These are phyloP conservation scores for Tragelaphus strepsiceros DNA, from an alignment of 2,113 vertebrate genomes.

Conservation along the genomic window DNA sequence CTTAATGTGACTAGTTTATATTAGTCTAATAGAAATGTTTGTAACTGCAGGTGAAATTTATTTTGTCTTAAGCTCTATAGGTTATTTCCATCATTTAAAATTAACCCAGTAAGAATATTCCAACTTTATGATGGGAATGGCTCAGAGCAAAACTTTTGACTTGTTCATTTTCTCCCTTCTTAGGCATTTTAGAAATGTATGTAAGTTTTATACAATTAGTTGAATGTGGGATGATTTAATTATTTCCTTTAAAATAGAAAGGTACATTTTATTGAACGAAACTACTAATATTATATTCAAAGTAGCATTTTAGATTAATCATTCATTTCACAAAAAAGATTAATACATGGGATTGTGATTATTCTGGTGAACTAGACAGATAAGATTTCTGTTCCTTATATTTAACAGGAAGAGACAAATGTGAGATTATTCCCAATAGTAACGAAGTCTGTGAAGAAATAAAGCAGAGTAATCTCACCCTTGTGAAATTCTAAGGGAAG, in stretches of 20 bases:
- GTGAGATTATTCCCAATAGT: background rate
- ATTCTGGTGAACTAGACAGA: background rate
- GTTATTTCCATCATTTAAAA: background rate
- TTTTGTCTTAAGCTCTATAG: background rate
- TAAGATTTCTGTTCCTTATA: background rate
- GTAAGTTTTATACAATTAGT: background rate
- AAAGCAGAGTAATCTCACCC: background rate
- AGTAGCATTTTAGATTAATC: background rate
- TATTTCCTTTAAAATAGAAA: background rate
- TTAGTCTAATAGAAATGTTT: constrained; percentile 13
- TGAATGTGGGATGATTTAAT: background rate
- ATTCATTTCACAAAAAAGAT: background rate
- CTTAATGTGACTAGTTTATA: background rate
- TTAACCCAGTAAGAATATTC: background rate
- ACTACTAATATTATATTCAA: background rate
- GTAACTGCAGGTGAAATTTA: background rate
- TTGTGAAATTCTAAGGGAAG: background rate
- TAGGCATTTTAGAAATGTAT: constrained; percentile 19
- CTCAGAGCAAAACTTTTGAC: background rate
- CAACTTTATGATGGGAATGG: background rate
- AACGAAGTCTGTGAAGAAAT: background rate
- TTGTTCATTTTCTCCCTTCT: background rate
- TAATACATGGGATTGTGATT: background rate
- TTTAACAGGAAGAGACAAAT: constrained; percentile 7
- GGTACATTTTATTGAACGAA: background rate